These are phyloP conservation scores for Danio aesculapii DNA, from an alignment of 2,797 vertebrate species.

Conservation along the genomic window DNA sequence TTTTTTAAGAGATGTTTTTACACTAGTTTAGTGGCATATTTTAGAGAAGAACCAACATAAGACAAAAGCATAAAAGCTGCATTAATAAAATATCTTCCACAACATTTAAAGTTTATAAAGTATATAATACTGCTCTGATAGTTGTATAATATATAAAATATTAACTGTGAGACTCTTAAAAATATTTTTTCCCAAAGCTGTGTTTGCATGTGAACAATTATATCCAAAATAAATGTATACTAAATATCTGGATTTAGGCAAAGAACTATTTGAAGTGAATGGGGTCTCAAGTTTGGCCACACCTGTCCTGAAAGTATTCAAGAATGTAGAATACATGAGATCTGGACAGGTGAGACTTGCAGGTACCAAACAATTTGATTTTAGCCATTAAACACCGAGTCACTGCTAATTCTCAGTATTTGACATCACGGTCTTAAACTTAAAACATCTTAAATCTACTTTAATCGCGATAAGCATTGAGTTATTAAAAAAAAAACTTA, in stretches of 20 bases:
- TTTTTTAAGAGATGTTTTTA: too few species aligned
- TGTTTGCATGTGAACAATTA: neutral
- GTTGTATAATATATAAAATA: too few species aligned
- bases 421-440: too few species aligned
- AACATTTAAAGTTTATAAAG: too few species aligned
- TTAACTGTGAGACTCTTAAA: too few species aligned
- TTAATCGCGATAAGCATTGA: neutral
- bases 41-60: too few species aligned
- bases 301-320: neutral
- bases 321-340: neutral
- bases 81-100: too few species aligned
- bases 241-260: neutral
- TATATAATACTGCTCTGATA: too few species aligned
- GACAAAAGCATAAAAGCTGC: too few species aligned
- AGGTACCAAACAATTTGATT: neutral
- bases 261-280: neutral
- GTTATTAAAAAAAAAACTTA: neutral
- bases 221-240: neutral
- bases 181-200: neutral
- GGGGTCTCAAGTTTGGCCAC: neutral
- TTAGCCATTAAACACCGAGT: neutral
- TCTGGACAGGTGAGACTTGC: constrained; percentile 8
- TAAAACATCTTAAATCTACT: neutral
- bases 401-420: neutral
- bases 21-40: too few species aligned